Conservation (phyloP, 2,797 vertebrate species). For the Margarornis squamiger region DNA sequence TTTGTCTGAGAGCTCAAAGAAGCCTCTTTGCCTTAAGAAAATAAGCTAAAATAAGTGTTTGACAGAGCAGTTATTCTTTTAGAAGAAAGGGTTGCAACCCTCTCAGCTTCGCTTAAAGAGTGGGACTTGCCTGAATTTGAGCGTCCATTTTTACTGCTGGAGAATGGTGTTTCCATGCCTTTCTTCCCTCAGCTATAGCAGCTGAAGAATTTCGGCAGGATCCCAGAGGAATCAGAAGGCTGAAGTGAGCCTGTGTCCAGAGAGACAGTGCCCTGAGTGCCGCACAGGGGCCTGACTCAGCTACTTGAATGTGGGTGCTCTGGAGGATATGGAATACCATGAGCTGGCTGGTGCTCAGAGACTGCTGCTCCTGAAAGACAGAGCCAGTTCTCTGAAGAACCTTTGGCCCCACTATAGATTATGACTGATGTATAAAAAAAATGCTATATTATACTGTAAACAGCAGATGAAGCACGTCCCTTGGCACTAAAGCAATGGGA, state of each 20-base stretch:
- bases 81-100: neutral
- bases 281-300: neutral
- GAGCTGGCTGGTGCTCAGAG: neutral
- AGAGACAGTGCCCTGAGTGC: neutral
- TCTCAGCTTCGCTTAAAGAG: neutral
- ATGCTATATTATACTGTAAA: rapidly evolving
- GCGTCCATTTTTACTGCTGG: neutral
- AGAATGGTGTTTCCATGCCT: neutral
- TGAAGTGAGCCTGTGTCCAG: neutral
- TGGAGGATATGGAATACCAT: rapidly evolving
- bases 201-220: neutral
- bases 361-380: neutral
- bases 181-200: neutral
- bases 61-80: neutral
- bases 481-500: neutral
- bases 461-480: neutral
- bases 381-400: neutral
- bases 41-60: neutral
- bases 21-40: neutral
- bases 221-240: neutral
- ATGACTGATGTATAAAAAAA: neutral
- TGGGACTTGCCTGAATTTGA: neutral
- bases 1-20: neutral
- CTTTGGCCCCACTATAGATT: neutral
- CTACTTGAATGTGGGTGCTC: rapidly evolving